A percentile compares a stretch with the other conserved stretches of the same genome.
Conservation (phyloP, 2,888 invertebrate species). For the Latheticus oryzae region DNA sequence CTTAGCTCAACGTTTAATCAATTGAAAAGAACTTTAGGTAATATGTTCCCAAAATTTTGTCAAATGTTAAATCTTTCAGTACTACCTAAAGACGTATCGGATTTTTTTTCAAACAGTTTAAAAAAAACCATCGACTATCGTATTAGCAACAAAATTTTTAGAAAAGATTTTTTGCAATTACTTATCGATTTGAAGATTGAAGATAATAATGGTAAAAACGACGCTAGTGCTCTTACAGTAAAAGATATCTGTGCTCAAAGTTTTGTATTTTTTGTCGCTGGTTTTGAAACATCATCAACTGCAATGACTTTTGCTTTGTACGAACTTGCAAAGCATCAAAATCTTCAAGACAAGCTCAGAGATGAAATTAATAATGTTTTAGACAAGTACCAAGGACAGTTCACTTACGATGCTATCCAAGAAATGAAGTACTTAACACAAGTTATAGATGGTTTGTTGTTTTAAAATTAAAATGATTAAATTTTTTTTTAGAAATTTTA, state of each 20-base stretch:
- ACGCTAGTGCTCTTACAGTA: conserved; percentile 9
- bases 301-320: conserved; percentile 65
- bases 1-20: conserved; percentile 39
- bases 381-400: conserved; percentile 33
- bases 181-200: conserved; percentile 63
- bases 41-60: not conserved
- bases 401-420: conserved; percentile 43
- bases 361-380: conserved; percentile 50
- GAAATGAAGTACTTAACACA: conserved; percentile 43
- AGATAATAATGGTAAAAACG: not conserved
- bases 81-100: conserved; percentile 47
- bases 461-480: conserved; percentile 1
- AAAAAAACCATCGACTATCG: conserved; percentile 64
- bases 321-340: conserved; percentile 64
- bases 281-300: conserved; percentile 68
- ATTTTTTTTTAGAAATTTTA: conserved; percentile 54
- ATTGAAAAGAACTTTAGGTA: not conserved
- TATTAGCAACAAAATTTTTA: conserved; percentile 62
- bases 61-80: conserved; percentile 29
- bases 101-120: conserved; percentile 66
- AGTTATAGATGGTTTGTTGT: conserved; percentile 35
- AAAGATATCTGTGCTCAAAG: conserved; percentile 64
- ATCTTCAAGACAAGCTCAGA: conserved; percentile 61
- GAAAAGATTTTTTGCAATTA: conserved; percentile 70
- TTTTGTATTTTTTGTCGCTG: conserved; percentile 66